These are phyloP conservation scores for Diploptera punctata DNA, from an alignment of 2,888 invertebrate genomes.

Conservation along the genomic window DNA sequence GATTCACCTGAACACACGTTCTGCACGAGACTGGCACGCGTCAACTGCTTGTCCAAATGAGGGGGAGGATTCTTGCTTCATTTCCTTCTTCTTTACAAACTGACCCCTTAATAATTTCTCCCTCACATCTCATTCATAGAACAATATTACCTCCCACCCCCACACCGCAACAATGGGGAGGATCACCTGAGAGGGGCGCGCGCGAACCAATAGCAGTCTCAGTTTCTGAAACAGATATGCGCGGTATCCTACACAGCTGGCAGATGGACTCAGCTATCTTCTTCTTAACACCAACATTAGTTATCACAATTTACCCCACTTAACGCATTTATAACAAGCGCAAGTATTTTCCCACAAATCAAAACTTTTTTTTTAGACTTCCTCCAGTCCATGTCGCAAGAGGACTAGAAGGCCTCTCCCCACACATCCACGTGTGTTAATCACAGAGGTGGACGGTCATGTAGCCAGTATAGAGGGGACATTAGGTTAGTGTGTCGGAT, in stretches of 20 bases:
- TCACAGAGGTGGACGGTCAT: no score
- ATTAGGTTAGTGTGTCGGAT: no score
- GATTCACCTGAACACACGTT: neutral
- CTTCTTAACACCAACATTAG: no score
- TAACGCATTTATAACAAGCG: no score
- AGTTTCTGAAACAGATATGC: slow-evolving; percentile 6
- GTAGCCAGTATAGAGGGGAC: no score
- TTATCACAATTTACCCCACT: no score
- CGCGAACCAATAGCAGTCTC: neutral
- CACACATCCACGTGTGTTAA: no score
- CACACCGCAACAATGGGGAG: neutral
- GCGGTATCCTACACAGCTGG: slow-evolving; percentile 1
- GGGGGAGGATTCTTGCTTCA: neutral
- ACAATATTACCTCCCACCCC: neutral
- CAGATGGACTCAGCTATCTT: no score
- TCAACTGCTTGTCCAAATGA: neutral
- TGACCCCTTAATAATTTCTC: neutral
- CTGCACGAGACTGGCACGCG: neutral
- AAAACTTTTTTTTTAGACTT: no score
- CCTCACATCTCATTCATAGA: neutral
- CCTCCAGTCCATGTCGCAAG: no score
- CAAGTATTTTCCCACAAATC: no score
- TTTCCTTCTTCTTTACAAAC: slow-evolving; percentile 5
- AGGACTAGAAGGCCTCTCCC: no score
- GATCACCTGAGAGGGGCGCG: neutral